Base-by-base conservation (phyloP, 2,888 invertebrate species). In the Agapostemon virescens region DNA sequence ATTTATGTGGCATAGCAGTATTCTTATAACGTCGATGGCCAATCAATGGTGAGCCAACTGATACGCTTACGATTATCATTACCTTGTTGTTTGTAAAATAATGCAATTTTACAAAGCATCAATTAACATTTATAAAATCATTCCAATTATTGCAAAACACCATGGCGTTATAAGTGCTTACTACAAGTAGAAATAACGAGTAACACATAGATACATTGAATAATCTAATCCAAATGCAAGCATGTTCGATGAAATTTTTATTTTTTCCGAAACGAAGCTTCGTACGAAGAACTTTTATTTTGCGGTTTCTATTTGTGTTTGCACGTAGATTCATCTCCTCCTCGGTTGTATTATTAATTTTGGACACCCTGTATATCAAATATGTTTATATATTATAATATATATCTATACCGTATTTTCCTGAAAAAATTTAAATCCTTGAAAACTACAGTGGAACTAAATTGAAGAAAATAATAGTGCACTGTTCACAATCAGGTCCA, bases 401-500 rank as follows among this genome's bases (percentile, higher is more conserved):
- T n/a, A 40, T 66, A 42, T 68, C n/a, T 77, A 74, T 81, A 76
- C 81, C 72, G 75, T 82, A 81, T 76, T 73, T 82, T 40, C 61
- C 69, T 67, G 20, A 42, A 33, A 6, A 33, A 42, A 64, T 38
- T 15, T 20, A 20, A 30, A 45, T 2, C 30, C 38, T 17, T n/a
- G 49, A 38, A 11, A 7, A 71, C n/a, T 38, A 52, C 30, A 52
- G 61, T 55, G 17, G 38, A 49, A 40, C 23, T 30, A 9, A 36
- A 38, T 20, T 36, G 17, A 5, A 49, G n/a, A 42, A 61, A 63
- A 45, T 11, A 55, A n/a, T 69, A 13, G 17, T 36, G n/a, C 55
- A 30, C 11, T 20, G 20, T 13, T 45, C 23, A n/a, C 26, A 52
- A 68, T 36, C 69, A 63, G 79, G 70, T 69, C 55, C 26, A 83